Base-by-base conservation (phyloP, 2,113 vertebrate species). In the Phrynocephalus versicolor region DNA sequence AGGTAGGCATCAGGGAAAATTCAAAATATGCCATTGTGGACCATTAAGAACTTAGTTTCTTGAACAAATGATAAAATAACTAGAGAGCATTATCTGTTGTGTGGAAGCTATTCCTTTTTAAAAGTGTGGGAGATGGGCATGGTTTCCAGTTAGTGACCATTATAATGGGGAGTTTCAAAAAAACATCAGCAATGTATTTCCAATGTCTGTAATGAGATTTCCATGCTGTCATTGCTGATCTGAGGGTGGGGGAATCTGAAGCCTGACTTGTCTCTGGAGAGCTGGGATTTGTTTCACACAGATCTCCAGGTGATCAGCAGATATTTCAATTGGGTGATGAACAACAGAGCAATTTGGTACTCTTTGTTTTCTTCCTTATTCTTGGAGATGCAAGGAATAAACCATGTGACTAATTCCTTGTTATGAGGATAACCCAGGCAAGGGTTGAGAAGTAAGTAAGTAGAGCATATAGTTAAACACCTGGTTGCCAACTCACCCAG, bases 391-490 rank as follows among this genome's bases (percentile, higher is more conserved):
- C 45, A 6, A 10, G 45, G 45, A 51, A 51, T 10, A 51, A 51
- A 51, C 45, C 45, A 51, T 51, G 45, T 51, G 45, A 51, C 45
- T 64, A 85, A 81, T 74, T 91, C 89, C 45, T 33, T 91, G 94
- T 88, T 71, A 27, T 85, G 89, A 88, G 65, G 65, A 21, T 86
- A 57, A 91, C n/a, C 79, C 37, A 65, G 89, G 45, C 45, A 51
- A 51, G 45, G 45, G 45, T 51, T 51, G 45, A 51, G 45, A 51
- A 10, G 45, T 51, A 51, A 10, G 45, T 51, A 51, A 51, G 45
- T 51, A 51, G 45, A 51, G 45, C 10, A 51, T 51, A 51, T 51
- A 51, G 45, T 51, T 51, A 51, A 51, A 51, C 45, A 51, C 45
- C 45, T 51, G 5, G 45, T 10, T 51, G 45, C 10, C 10, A 10